Conservation (phyloP, 2,888 invertebrate species). For the Platycnemis pennipes region DNA sequence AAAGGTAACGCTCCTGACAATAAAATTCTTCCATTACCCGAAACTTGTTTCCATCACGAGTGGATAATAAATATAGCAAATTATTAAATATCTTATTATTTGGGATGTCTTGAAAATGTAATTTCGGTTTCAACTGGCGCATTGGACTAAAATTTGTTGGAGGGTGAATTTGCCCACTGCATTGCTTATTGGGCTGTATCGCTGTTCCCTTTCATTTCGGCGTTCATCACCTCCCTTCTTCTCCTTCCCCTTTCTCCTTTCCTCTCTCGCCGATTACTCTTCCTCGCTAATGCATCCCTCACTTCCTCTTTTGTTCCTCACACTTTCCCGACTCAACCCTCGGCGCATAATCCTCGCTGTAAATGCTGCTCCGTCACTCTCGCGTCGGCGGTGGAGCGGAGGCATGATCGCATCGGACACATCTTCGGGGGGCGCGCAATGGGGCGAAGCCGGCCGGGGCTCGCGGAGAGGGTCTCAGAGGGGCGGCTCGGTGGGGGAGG, state of each 20-base stretch:
- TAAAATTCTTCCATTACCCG: too few species aligned
- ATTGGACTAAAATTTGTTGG: too few species aligned
- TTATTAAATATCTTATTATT: too few species aligned
- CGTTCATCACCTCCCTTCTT: not conserved
- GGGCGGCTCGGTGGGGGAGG: not conserved
- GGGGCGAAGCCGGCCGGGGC: not conserved
- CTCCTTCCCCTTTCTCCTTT: not conserved
- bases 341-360: slow-evolving; percentile 49
- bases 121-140: too few species aligned
- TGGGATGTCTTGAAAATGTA: too few species aligned
- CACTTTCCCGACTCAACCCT: slow-evolving; percentile 33
- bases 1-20: too few species aligned
- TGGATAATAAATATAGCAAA: too few species aligned
- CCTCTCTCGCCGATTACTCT: not conserved
- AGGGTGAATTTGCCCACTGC: too few species aligned
- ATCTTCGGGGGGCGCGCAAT: not conserved
- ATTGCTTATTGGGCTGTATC: too few species aligned
- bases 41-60: too few species aligned
- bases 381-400: slow-evolving; percentile 18
- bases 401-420: slow-evolving; percentile 57
- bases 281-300: not conserved
- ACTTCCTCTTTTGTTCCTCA: not conserved
- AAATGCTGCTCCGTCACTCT: slow-evolving; percentile 63
- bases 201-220: too few species aligned
- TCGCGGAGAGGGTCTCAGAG: not conserved